Base-by-base conservation (phyloP, 1,140 invertebrate species). In the Apis dorsata region DNA sequence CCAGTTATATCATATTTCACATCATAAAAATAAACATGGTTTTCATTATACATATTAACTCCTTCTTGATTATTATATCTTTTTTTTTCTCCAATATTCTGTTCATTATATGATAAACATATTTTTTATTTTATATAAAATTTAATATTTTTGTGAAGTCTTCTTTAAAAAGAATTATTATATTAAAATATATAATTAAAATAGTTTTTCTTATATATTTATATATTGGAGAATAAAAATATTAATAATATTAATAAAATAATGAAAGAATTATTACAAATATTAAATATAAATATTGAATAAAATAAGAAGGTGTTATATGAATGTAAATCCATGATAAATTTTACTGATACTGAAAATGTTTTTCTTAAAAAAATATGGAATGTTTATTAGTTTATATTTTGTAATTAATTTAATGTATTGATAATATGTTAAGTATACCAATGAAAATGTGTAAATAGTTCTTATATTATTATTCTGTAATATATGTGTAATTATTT, bases 331-430 rank as follows among this genome's bases (percentile, higher is more conserved):
- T 85, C 57, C 65, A 76, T 79, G 80, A 79, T 34, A 83, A 66
- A 66, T 79, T 81, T 83, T 71, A 83, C 91, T 92, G 91, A 92
- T 93, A 92, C 91, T 93, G 92, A 91, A 93, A 93, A 92, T 92
- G 90, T 91, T 85, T 51, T 44, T n/a, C 3, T 75, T 81, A 53
- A 13, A 17, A 51, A 82, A 21, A 4, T 62, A 49, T 55, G 19
- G 19, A 60, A 53, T 74, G 28, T 78, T 79, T 69, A 80, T 68
- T 74, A n/a, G 19, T 70, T 72, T 77, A 66, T 76, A 69, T 85
- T 78, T 78, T 74, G 49, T 51, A 28, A n/a, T 78, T 70, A 44
- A 44, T 44, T 44, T 44, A 44, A 44, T 70, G 49, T 71, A 76
- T 81, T n/a, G 24, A 74, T 74, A 51, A 17, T 72, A 51, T 60